Conservation (phyloP, 2,888 invertebrate genomes). For the Parascotia fuliginaria region DNA sequence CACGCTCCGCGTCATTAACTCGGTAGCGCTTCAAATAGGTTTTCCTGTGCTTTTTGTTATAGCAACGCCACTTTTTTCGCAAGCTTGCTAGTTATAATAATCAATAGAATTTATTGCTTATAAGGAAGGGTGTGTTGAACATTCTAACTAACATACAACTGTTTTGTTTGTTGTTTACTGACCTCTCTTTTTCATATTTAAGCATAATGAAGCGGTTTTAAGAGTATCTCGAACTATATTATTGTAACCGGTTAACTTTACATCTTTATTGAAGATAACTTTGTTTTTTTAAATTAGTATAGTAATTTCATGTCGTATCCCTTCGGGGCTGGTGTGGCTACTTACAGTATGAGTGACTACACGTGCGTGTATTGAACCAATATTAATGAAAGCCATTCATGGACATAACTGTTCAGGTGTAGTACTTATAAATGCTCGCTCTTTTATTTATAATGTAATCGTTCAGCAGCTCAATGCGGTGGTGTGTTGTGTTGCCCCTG, state of each 20-base stretch:
- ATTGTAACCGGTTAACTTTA: constrained; percentile 52
- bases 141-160: constrained; percentile 33
- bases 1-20: constrained; percentile 73
- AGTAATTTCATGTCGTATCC: constrained; percentile 55
- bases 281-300: constrained; percentile 59
- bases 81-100: constrained; percentile 63
- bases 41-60: constrained; percentile 57
- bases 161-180: constrained; percentile 38
- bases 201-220: constrained; percentile 46
- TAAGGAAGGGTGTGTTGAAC: constrained; percentile 56
- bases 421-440: constrained; percentile 55
- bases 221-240: constrained; percentile 44
- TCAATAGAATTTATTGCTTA: constrained; percentile 66
- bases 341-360: constrained; percentile 48
- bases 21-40: constrained; percentile 61
- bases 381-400: constrained; percentile 70
- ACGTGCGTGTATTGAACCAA: constrained; percentile 50
- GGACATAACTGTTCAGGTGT: constrained; percentile 62
- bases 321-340: constrained; percentile 26
- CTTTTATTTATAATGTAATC: constrained; percentile 69
- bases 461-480: constrained; percentile 48
- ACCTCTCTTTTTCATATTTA: constrained; percentile 38
- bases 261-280: constrained; percentile 62
- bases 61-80: constrained; percentile 55
- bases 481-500: constrained; percentile 38